Conservation (phyloP, 2,113 vertebrate species). For the Irena cyanogastra region DNA sequence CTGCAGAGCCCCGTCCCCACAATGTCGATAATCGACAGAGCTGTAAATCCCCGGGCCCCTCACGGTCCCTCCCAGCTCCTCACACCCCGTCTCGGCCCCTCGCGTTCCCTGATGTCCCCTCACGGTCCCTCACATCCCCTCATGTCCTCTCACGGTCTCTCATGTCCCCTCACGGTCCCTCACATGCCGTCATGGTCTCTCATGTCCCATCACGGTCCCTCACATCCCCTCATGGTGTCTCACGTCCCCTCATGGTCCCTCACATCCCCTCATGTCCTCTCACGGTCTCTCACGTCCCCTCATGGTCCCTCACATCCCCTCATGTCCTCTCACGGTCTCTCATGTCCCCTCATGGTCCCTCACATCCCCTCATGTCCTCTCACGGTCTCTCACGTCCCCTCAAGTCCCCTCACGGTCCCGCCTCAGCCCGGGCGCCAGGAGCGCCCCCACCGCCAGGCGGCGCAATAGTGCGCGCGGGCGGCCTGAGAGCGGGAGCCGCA, state of each 20-base stretch:
- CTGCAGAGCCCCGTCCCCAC: not conserved
- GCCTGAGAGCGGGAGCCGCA: fast-evolving
- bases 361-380: fast-evolving
- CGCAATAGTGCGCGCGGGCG: fast-evolving
- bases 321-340: fast-evolving
- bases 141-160: fast-evolving
- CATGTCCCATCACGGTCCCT: not conserved
- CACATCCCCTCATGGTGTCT: no score
- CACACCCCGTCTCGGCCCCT: no score
- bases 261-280: not conserved
- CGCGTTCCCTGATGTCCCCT: no score
- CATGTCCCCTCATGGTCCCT: fast-evolving
- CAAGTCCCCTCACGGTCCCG: not conserved
- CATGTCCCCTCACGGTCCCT: not conserved
- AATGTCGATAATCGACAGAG: not conserved
- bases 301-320: fast-evolving
- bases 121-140: fast-evolving
- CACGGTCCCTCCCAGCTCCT: not conserved
- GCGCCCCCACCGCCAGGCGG: not conserved
- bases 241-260: not conserved
- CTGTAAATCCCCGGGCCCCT: not conserved
- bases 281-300: no score
- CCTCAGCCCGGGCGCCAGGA: fast-evolving
- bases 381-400: fast-evolving
- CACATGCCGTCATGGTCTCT: not conserved